These are phyloP conservation scores for Metaphire vulgaris DNA, from an alignment of 1,140 invertebrate species.

Conservation along the genomic window DNA sequence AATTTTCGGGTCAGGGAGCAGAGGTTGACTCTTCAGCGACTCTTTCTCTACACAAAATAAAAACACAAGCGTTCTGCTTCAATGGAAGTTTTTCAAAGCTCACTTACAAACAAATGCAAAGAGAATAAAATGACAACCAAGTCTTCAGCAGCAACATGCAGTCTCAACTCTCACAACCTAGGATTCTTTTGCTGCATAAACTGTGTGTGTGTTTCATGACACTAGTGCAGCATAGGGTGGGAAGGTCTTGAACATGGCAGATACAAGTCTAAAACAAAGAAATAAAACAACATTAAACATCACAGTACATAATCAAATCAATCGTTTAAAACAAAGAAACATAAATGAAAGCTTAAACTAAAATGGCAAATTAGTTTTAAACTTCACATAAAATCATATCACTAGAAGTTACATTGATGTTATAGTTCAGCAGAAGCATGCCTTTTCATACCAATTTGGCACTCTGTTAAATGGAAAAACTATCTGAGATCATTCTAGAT, in stretches of 20 bases:
- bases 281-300: neutral
- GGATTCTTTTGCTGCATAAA: neutral
- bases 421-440: no score
- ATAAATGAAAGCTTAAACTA: no score
- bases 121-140: neutral
- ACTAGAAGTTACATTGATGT: no score
- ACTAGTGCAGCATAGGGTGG: no score
- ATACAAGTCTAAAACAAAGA: no score
- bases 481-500: no score
- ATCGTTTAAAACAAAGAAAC: neutral
- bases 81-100: neutral
- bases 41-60: neutral
- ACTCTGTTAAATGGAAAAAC: no score
- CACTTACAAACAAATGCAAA: no score
- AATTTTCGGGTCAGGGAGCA: neutral
- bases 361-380: no score
- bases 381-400: no score
- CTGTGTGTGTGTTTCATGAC: neutral
- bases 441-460: no score
- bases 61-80: neutral
- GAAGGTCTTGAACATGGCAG: no score
- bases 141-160: neutral
- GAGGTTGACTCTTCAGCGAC: neutral
- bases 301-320: neutral
- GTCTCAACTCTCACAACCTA: neutral